phyloP scores from a whole-genome alignment of 1,140 invertebrate genomes.

The Nixonia krombeini region DNA sequence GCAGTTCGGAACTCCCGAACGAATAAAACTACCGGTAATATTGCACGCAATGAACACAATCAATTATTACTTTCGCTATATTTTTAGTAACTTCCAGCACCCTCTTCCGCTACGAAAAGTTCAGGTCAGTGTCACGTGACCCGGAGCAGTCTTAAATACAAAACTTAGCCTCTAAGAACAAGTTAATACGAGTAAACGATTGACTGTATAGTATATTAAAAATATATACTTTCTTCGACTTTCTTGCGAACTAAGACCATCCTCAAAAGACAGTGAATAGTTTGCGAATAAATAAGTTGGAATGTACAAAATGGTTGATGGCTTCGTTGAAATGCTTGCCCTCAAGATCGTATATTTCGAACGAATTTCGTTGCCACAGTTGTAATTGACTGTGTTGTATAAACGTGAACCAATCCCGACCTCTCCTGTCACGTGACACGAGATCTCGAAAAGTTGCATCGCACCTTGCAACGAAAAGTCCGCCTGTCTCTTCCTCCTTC shows the following conservation, averaged over 20 bases:
- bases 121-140: too few species aligned
- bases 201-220: slow-evolving; percentile 1
- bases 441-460: slow-evolving; percentile 13
- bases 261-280: not conserved
- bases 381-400: not conserved
- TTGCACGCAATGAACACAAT: too few species aligned
- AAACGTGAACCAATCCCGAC: slow-evolving; percentile 11
- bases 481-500: not conserved
- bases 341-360: not conserved
- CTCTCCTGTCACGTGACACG: slow-evolving; percentile 2
- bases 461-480: not conserved
- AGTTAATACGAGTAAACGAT: too few species aligned
- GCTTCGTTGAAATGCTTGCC: not conserved
- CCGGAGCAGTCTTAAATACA: too few species aligned
- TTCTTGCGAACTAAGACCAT: not conserved
- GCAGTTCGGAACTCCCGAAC: too few species aligned
- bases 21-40: too few species aligned
- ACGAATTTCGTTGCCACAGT: not conserved
- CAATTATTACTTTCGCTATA: too few species aligned
- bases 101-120: too few species aligned
- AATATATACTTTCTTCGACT: not conserved
- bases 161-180: too few species aligned
- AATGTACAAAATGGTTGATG: slow-evolving; percentile 8
- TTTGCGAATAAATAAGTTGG: not conserved
- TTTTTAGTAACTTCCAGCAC: too few species aligned